Percentiles rank a stretch among this genome's conserved stretches.
Evolutionary conservation across 2,797 vertebrate genomes (phyloP).

Genomic region (Zenarchopterus dispar): DNA sequence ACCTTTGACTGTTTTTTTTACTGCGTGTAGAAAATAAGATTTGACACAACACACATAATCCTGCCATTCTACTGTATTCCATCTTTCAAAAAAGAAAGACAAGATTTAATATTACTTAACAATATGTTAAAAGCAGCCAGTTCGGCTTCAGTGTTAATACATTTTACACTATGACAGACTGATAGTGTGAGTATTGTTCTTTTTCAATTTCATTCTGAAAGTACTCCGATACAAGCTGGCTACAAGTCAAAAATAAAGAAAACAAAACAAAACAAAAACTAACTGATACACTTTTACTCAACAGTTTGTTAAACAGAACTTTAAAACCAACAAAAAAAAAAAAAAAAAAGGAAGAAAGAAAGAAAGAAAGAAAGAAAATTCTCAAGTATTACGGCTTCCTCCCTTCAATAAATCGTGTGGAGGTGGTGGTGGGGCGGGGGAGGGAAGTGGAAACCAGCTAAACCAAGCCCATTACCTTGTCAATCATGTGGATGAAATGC

Average conservation of each 20-base stretch:
- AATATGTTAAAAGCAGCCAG: constrained; percentile 99
- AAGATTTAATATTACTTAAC: constrained; percentile 99
- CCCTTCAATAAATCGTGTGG: constrained; percentile 72
- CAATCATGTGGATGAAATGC: constrained; percentile 83
- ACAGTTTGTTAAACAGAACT: constrained; percentile 89
- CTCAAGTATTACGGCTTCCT: constrained; percentile 87
- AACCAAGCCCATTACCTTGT: constrained; percentile 85
- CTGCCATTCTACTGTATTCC: constrained; percentile 99
- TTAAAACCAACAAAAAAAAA: constrained; percentile 63
- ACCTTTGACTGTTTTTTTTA: constrained; percentile 2
- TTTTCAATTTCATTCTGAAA: constrained; percentile 89
- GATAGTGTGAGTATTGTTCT: constrained; percentile 96
- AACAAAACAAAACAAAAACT: constrained; percentile 80
- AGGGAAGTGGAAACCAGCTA: constrained; percentile 77
- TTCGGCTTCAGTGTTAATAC: constrained; percentile 99
- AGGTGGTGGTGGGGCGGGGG: constrained; percentile 49
- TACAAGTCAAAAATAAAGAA: constrained; percentile 90
- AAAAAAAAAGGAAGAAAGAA: constrained; percentile 34
- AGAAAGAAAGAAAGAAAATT: constrained; percentile 54
- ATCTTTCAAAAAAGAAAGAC: constrained; percentile 99
- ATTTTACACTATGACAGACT: constrained; percentile 98
- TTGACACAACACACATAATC: constrained; percentile 82
- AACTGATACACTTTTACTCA: constrained; percentile 93
- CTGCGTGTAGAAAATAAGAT: constrained; percentile 64
- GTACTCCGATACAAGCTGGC: constrained; percentile 97